Conservation (phyloP, 2,113 vertebrate species). For the Phodopus roborovskii region DNA sequence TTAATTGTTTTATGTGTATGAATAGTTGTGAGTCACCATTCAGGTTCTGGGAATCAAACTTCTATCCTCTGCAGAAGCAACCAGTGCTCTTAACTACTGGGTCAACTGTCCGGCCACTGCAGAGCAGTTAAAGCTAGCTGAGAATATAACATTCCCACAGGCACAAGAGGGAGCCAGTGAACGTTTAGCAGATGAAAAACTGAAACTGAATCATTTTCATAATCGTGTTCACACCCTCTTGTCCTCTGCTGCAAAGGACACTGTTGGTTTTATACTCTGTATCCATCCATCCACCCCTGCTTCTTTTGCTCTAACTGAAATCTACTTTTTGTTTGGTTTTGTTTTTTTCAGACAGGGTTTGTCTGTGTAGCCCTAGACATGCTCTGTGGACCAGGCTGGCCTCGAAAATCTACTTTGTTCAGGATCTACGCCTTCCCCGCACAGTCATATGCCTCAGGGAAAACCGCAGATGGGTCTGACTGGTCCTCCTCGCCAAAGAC, state of each 20-base stretch:
- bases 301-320: conserved; percentile 2
- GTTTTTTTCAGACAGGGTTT: background rate
- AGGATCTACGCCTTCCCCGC: background rate
- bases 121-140: background rate
- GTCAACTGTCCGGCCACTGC: background rate
- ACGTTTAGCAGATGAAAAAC: background rate
- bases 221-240: background rate
- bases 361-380: background rate
- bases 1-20: background rate
- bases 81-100: background rate
- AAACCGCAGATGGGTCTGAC: background rate
- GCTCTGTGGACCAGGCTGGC: background rate
- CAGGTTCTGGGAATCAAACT: background rate
- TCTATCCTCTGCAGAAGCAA: background rate
- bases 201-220: background rate
- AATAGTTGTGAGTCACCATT: background rate
- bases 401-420: background rate
- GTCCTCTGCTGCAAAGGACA: background rate
- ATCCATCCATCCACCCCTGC: too few relatives aligned
- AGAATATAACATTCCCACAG: background rate
- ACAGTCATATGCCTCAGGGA: background rate
- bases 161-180: conserved; percentile 3
- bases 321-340: too few relatives aligned
- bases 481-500: background rate
- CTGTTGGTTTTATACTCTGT: background rate